These are phyloP conservation scores for Bombus waltoni DNA, from an alignment of 1,140 invertebrate genomes.

Conservation along the genomic window DNA sequence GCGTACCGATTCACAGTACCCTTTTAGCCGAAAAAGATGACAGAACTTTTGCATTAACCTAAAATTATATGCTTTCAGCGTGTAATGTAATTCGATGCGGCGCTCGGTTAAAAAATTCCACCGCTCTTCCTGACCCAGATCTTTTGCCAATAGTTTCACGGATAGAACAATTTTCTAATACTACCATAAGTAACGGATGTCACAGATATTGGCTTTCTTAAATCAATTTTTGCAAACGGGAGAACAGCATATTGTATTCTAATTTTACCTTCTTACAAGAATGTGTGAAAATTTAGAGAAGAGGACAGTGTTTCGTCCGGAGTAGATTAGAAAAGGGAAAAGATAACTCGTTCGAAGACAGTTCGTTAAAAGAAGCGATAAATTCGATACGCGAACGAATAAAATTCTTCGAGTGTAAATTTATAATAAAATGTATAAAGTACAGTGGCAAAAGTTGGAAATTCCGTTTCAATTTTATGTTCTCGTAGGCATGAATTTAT, in stretches of 20 bases:
- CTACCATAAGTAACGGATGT: neutral
- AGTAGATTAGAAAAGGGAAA: neutral
- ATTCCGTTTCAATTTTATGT: neutral
- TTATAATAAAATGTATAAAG: neutral
- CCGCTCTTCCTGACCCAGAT: slow-evolving; percentile 2
- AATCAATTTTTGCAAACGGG: neutral
- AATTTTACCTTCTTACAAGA: neutral
- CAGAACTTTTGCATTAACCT: slow-evolving; percentile 46
- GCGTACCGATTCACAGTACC: neutral
- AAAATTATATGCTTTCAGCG: slow-evolving; percentile 46
- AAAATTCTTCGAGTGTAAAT: neutral
- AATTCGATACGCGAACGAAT: neutral
- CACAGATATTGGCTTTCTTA: neutral
- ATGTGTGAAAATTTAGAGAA: neutral
- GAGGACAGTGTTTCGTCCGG: neutral
- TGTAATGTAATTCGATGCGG: slow-evolving; percentile 33
- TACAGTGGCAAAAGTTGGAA: neutral
- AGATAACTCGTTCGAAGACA: neutral
- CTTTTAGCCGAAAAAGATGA: slow-evolving; percentile 40
- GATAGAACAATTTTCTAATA: neutral
- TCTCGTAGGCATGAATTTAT: neutral
- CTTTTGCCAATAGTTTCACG: neutral
- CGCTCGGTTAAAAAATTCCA: slow-evolving; percentile 6
- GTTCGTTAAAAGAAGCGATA: neutral
- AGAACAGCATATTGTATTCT: neutral